Evolutionary conservation across 1,140 invertebrate species (phyloP), one percentile per base, ranked within the genome.

Genomic region (Saxidomus purpurata): DNA sequence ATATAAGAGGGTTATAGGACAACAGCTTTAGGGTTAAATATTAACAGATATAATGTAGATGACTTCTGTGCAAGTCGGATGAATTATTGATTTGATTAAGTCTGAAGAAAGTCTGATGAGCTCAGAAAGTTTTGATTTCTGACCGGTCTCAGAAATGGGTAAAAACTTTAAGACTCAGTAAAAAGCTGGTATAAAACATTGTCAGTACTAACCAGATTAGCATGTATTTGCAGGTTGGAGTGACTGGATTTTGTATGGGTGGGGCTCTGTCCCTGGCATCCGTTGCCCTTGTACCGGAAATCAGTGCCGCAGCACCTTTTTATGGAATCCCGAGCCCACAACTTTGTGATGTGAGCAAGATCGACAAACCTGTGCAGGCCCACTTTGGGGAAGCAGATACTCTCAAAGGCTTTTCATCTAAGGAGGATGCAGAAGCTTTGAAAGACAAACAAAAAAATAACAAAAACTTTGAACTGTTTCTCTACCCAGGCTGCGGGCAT

Each of bases 221-320:
- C n/a, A 36, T 67, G 17, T 36, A 11, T 71, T 82, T 89, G 25
- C 87, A 94, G 86, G 92, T 95, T 31, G 94, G 94, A 4, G 94
- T 94, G 40, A 93, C 92, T 11, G 94, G 94, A 13, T 95, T 95
- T 90, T 95, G 94, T 80, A 95, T 95, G 94, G 94, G 94, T 31
- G 94, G 94, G 15, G 94, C 94, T 15, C 83, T 95, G 38, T 74
- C 90, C 17, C 84, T 95, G 69, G 94, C 93, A n/a, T 83, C 93
- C 4, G 94, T 94, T 0, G 93, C 89, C 2, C 63, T 91, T 0
- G 89, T 94, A 15, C 82, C 83, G 52, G 93, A 93, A 17, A 81
- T 94, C 13, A 92, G 90, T 28, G 93, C 94, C 9, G 91, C 93
- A 55, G 93, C 89, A 19, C 94, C 94, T 0, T 95, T 95, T 86